Base-by-base conservation (phyloP, 2,888 invertebrate species). In the Lasioglossum calceatum region DNA sequence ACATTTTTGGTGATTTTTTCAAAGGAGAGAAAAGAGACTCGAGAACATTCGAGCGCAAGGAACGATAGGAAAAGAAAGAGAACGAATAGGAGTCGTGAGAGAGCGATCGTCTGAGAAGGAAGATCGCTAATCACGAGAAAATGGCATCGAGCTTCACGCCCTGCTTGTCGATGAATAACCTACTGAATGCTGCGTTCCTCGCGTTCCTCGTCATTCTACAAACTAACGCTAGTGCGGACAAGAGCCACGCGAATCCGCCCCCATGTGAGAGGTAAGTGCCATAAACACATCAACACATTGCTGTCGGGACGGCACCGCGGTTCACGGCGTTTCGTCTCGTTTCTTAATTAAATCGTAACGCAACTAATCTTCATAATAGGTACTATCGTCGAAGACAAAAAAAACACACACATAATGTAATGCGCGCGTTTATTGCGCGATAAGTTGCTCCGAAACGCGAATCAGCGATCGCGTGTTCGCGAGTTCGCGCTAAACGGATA, bases 241-340 rank as follows among this genome's bases (percentile, higher is more conserved):
- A 84, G 82, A 81, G 50, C 87, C 84, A 79, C 85, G 78, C 79
- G 79, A 93, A 93, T 90, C 93, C 91, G 71, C 92, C 93, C 86
- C 95, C 95, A 58, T 95, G 95, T 78, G 76, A 89, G 79, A 95
- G 95, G 95, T 95, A 93, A 95, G 95, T 95, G 79, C 77, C 82
- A 79, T 36, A 78, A 82, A 32, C 27, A 77, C 70, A 72, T 61
- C 39, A 86, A 79, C 42, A 58, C 77, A 67, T 32, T 36, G 8
- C 19, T 36, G 36, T 5, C 32, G 23, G 19, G 16, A 36, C 19
- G 67, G 16, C 67, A 36, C 32, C 67, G n/a, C 36, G 67, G 36
- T 67, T 67, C 10, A 19, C 36, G 67, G 67, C 8, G 67, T 36
- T 7, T 36, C 67, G 67, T 67, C 32, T 67, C 19, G 36, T 67